Percentiles rank a stretch among this genome's conserved stretches.
These are phyloP conservation scores for Malurus melanocephalus DNA, from an alignment of 2,113 vertebrate species.

Conservation along the genomic window DNA sequence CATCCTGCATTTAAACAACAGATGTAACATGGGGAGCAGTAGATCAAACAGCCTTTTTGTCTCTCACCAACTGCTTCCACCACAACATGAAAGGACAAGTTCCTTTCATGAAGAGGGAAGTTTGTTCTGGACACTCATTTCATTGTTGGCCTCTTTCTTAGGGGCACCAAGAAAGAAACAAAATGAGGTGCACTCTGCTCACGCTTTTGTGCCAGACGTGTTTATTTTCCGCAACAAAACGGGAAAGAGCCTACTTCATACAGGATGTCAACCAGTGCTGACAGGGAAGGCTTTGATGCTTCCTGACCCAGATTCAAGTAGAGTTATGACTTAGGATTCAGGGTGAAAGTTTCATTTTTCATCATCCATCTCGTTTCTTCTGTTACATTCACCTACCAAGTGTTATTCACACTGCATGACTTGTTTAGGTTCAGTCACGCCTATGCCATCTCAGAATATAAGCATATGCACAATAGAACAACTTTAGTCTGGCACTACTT, in stretches of 20 bases:
- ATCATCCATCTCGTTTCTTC: background rate
- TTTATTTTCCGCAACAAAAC: background rate
- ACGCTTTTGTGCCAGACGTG: background rate
- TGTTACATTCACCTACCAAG: conserved; percentile 6
- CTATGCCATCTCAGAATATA: background rate
- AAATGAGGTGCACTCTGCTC: background rate
- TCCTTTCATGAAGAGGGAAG: background rate
- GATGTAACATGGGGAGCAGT: background rate
- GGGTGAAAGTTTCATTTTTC: background rate
- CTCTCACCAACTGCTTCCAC: background rate
- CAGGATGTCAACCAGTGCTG: background rate
- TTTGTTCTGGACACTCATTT: background rate
- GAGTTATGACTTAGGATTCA: background rate
- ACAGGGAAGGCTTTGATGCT: background rate
- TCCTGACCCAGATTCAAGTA: background rate
- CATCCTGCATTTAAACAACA: background rate
- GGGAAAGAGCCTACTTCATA: background rate
- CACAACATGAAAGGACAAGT: background rate
- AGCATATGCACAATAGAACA: conserved; percentile 35
- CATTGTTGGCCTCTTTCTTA: background rate
- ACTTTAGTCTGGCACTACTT: conserved; percentile 11
- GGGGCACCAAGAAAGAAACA: background rate
- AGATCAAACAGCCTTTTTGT: background rate
- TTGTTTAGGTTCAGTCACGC: conserved; percentile 8
- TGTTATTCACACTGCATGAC: conserved; percentile 16